These are phyloP conservation scores for Chaenogobius annularis DNA, from an alignment of 2,113 vertebrate genomes.

Conservation along the genomic window DNA sequence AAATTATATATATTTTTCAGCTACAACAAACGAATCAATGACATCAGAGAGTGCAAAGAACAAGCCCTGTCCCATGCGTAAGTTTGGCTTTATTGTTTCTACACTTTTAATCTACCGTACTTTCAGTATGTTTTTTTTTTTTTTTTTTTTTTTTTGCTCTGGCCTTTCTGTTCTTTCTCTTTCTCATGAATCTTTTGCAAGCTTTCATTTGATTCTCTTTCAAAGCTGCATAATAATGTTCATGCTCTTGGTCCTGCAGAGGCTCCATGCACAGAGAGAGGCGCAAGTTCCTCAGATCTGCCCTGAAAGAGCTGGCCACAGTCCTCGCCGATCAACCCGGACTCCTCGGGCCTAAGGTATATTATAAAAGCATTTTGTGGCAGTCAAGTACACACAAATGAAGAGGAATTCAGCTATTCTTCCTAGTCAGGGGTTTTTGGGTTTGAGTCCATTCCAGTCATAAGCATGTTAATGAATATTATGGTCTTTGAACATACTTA, in stretches of 20 bases:
- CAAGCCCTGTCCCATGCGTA: slow-evolving; percentile 96
- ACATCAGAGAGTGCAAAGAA: slow-evolving; percentile 98
- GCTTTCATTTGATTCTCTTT: slow-evolving; percentile 39
- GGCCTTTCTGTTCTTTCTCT: slow-evolving; percentile 4
- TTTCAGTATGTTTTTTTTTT: slow-evolving; percentile 28
- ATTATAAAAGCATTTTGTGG: neutral
- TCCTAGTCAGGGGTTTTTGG: neutral
- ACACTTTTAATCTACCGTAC: neutral
- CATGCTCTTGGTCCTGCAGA: slow-evolving; percentile 64
- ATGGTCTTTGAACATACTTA: neutral
- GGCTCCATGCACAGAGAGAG: slow-evolving; percentile 97
- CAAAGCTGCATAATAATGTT: slow-evolving; percentile 45
- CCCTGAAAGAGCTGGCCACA: slow-evolving; percentile 95
- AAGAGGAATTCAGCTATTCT: neutral
- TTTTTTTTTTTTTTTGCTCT: slow-evolving; percentile 35
- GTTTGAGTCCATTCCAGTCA: no score
- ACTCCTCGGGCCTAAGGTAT: slow-evolving; percentile 92
- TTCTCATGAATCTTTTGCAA: slow-evolving; percentile 50
- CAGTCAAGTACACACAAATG: neutral
- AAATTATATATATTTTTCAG: slow-evolving; percentile 71
- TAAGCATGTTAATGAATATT: no score
- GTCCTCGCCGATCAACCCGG: slow-evolving; percentile 96
- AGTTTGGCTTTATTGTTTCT: slow-evolving; percentile 55
- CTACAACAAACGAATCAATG: slow-evolving; percentile 99
- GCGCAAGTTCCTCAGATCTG: slow-evolving; percentile 95